Conservation (phyloP, 2,797 vertebrate genomes). For the Peromyscus melanophrys region DNA sequence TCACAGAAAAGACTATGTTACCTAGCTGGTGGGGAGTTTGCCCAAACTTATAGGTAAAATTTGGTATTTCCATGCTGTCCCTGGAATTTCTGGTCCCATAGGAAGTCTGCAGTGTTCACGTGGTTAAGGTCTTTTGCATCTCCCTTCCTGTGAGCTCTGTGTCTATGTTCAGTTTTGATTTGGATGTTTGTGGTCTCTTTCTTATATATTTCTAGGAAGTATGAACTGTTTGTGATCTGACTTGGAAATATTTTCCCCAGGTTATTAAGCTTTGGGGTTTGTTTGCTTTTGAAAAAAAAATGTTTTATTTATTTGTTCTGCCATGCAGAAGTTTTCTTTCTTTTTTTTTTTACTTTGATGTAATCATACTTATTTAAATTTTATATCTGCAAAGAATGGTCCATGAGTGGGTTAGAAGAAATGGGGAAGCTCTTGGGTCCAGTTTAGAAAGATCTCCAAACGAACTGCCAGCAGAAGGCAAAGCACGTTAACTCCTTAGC, state of each 20-base stretch:
- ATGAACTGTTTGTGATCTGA: background rate
- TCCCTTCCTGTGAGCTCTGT: background rate
- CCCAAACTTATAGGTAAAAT: background rate
- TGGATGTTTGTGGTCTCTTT: background rate
- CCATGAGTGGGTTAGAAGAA: background rate
- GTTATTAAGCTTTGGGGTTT: constrained; percentile 36
- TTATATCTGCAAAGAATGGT: constrained; percentile 8
- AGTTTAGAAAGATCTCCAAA: constrained; percentile 9
- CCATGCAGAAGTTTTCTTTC: background rate
- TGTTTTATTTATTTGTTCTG: constrained; percentile 16
- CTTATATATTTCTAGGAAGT: background rate
- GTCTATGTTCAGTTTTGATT: background rate
- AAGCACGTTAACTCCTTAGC: background rate
- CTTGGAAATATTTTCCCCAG: constrained; percentile 15
- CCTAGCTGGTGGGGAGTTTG: background rate
- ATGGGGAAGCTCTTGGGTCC: background rate
- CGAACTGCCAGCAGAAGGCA: background rate
- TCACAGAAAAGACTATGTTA: background rate
- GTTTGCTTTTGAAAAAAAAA: background rate
- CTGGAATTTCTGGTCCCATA: background rate
- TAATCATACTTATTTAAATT: constrained; percentile 45
- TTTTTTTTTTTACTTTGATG: background rate
- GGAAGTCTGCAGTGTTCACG: background rate
- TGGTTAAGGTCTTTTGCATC: background rate
- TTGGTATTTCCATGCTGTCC: background rate